Evolutionary conservation across 2,113 vertebrate genomes (phyloP), one percentile per base, ranked within the genome.

Genomic region (Amblyornis subalaris): DNA sequence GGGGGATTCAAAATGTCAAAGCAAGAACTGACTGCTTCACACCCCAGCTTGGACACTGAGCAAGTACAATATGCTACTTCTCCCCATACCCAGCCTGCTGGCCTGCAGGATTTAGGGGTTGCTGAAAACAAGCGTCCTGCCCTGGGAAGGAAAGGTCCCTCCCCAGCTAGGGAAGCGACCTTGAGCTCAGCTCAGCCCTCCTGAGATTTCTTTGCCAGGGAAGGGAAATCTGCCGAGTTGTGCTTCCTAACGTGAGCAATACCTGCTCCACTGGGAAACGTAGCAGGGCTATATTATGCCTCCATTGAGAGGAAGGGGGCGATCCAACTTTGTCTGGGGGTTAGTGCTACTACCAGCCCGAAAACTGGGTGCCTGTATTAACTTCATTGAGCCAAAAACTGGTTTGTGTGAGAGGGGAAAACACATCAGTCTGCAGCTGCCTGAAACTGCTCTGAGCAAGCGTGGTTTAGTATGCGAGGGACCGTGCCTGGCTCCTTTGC

Each of bases 1-100:
- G 22, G 10, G 28, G 53, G 45, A 85, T 51, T 60, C 69, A 55
- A 42, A 66, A 24, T 23, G 18, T 47, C 70, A 50, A 21, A 38
- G 47, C 33, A 80, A 48, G 70, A 78, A 24, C 23, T 44, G 36
- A 28, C 14, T 19, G 76, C 47, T 87, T 66, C 51, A 31, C 22
- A 12, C 2, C 13, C 21, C 2, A 0, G 21, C n/a, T 35, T 24
- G 62, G 35, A 45, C 25, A 9, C 33, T 1, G 66, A 36, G 10
- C 21, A 40, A 35, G 28, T 29, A 57, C 6, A 22, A 23, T 0
- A 6, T 17, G 21, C 44, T 24, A 21, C 14, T 88, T n/a, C 19
- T 58, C 16, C 14, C 36, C 7, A 24, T 54, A 18, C 7, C 38
- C 21, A 82, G 38, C 14, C 66, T n/a, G 58, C 50, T 42, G 42